Evolutionary conservation across 2,888 invertebrate genomes (phyloP).

Genomic region (Caenorhabditis imperialis): DNA sequence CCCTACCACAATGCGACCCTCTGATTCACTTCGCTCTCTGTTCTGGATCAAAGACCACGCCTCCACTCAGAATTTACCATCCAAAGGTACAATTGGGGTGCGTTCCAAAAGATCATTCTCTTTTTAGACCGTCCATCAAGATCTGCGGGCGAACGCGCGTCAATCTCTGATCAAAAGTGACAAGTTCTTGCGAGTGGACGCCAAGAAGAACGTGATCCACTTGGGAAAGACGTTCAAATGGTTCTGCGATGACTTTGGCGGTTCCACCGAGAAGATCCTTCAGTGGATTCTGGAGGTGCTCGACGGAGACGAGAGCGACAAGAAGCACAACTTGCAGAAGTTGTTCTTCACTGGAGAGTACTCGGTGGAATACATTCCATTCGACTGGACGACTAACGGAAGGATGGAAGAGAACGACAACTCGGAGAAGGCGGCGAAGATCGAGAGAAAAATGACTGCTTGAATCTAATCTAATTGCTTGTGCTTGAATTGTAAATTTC

Average conservation of each 20-base stretch:
- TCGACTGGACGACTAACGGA: slow-evolving; percentile 69
- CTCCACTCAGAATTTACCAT: slow-evolving; percentile 80
- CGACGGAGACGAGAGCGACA: slow-evolving; percentile 56
- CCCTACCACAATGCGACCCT: slow-evolving; percentile 79
- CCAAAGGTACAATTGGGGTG: slow-evolving; percentile 73
- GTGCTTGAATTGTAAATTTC: background rate
- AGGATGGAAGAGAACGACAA: slow-evolving; percentile 46
- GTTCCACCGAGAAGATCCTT: slow-evolving; percentile 65
- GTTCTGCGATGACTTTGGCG: slow-evolving; percentile 80
- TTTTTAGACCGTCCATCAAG: slow-evolving; percentile 53
- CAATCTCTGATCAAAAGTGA: slow-evolving; percentile 78
- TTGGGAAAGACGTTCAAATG: slow-evolving; percentile 80
- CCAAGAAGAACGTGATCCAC: slow-evolving; percentile 76
- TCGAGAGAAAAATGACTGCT: no score
- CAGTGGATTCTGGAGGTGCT: slow-evolving; percentile 65
- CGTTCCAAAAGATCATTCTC: slow-evolving; percentile 31
- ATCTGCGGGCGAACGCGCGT: slow-evolving; percentile 52
- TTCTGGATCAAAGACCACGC: slow-evolving; percentile 80
- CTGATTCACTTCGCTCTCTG: slow-evolving; percentile 80
- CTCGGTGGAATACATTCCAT: slow-evolving; percentile 68
- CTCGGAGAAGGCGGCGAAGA: no score
- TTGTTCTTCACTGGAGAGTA: slow-evolving; percentile 68
- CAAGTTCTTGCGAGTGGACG: slow-evolving; percentile 78
- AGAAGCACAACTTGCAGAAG: slow-evolving; percentile 59
- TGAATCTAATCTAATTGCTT: no score